Evolutionary conservation across 2,888 invertebrate species (phyloP).

Genomic region (Ischnura elegans): DNA sequence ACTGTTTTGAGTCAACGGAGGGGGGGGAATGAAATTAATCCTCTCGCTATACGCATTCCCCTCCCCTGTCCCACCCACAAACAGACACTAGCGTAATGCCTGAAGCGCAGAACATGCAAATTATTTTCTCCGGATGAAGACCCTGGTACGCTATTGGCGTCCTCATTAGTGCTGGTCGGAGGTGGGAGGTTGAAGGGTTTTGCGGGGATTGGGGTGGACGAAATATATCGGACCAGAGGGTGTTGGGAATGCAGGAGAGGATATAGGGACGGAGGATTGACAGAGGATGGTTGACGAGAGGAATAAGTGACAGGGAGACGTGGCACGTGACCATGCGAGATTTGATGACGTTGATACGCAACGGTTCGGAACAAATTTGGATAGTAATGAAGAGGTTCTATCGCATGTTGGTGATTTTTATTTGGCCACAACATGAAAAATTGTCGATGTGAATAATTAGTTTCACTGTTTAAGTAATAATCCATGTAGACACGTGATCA

Average conservation of each 20-base stretch:
- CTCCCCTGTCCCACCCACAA: neutral
- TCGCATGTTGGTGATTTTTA: no score
- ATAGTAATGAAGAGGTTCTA: no score
- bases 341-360: no score
- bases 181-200: neutral
- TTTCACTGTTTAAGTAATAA: no score
- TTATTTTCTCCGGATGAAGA: neutral
- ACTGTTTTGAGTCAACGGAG: neutral
- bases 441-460: no score
- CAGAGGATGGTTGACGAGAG: neutral
- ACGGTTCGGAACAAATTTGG: no score
- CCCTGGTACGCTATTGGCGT: neutral
- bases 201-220: neutral
- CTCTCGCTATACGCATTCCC: neutral
- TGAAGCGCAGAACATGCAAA: neutral
- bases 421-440: no score
- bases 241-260: no score
- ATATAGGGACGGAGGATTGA: neutral
- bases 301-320: no score
- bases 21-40: constrained; percentile 15
- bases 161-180: neutral
- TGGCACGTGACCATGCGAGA: no score
- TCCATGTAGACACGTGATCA: no score
- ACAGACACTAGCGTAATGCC: neutral
- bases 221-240: no score